A percentile compares a stretch with the other conserved stretches of the same genome.
Conservation (phyloP, 2,888 invertebrate species). For the Parnassius orleans region DNA sequence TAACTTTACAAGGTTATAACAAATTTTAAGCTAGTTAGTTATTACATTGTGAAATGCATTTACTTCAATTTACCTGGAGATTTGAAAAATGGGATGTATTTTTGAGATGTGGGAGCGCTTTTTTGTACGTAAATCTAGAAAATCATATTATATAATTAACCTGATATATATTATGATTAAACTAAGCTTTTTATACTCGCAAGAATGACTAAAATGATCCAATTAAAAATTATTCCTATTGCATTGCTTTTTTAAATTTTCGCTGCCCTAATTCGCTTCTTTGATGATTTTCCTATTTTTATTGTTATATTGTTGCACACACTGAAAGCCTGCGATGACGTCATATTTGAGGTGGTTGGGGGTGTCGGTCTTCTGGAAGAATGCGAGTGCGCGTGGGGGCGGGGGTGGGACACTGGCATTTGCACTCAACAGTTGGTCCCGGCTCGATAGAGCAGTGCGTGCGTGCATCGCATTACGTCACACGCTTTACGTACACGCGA, state of each 20-base stretch:
- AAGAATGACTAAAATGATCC: too few species aligned
- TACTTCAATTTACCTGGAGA: background rate
- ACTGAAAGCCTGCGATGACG: slow-evolving; percentile 49
- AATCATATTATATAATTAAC: too few species aligned
- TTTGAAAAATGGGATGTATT: too few species aligned
- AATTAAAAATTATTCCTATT: too few species aligned
- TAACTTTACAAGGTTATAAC: slow-evolving; percentile 36
- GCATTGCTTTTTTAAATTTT: too few species aligned
- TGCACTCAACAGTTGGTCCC: slow-evolving; percentile 75
- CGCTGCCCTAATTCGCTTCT: too few species aligned
- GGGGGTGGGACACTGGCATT: slow-evolving; percentile 28
- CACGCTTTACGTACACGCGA: slow-evolving; percentile 48
- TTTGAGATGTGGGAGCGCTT: too few species aligned
- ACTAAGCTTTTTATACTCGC: too few species aligned
- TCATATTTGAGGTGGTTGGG: slow-evolving; percentile 47
- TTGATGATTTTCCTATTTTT: background rate
- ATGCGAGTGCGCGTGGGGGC: slow-evolving; percentile 32
- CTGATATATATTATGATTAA: too few species aligned
- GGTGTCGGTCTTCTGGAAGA: slow-evolving; percentile 32
- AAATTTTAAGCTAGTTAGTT: slow-evolving; percentile 25
- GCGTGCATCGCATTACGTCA: slow-evolving; percentile 59
- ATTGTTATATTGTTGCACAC: slow-evolving; percentile 28
- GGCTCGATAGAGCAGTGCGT: slow-evolving; percentile 70
- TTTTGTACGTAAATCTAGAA: too few species aligned
- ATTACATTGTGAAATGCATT: background rate